Evolutionary conservation across 2,888 invertebrate genomes (phyloP).

Genomic region (Cactoblastis cactorum): DNA sequence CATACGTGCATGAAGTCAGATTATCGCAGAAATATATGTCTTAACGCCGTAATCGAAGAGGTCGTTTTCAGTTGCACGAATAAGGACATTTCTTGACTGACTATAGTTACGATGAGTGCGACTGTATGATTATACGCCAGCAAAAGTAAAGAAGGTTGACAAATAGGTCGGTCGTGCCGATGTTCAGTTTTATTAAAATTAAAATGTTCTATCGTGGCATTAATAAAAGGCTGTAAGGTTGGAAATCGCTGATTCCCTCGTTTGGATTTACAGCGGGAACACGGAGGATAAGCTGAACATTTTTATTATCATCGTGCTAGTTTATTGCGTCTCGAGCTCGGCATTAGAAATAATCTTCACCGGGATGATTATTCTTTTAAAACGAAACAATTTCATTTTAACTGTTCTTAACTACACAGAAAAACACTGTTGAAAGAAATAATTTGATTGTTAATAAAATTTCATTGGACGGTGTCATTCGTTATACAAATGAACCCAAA

Average conservation of each 20-base stretch:
- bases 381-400: slow-evolving; percentile 32
- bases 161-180: slow-evolving; percentile 77
- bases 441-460: too few relatives aligned
- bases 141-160: slow-evolving; percentile 79
- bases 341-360: slow-evolving; percentile 69
- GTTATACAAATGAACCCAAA: too few relatives aligned
- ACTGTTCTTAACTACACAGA: not conserved
- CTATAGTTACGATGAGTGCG: slow-evolving; percentile 60
- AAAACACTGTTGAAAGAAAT: too few relatives aligned
- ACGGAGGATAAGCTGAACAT: slow-evolving; percentile 67
- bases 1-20: slow-evolving; percentile 53
- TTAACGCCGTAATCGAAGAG: slow-evolving; percentile 65
- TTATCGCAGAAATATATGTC: slow-evolving; percentile 71
- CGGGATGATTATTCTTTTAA: slow-evolving; percentile 47
- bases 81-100: slow-evolving; percentile 35
- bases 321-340: slow-evolving; percentile 68
- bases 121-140: slow-evolving; percentile 75
- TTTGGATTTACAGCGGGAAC: slow-evolving; percentile 64
- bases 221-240: slow-evolving; percentile 66
- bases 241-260: slow-evolving; percentile 50
- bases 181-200: slow-evolving; percentile 78
- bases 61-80: slow-evolving; percentile 53
- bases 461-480: too few relatives aligned
- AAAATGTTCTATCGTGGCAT: slow-evolving; percentile 70
- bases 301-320: slow-evolving; percentile 72